Evolutionary conservation across 2,797 vertebrate species (phyloP).

Genomic region (Microchirus variegatus): DNA sequence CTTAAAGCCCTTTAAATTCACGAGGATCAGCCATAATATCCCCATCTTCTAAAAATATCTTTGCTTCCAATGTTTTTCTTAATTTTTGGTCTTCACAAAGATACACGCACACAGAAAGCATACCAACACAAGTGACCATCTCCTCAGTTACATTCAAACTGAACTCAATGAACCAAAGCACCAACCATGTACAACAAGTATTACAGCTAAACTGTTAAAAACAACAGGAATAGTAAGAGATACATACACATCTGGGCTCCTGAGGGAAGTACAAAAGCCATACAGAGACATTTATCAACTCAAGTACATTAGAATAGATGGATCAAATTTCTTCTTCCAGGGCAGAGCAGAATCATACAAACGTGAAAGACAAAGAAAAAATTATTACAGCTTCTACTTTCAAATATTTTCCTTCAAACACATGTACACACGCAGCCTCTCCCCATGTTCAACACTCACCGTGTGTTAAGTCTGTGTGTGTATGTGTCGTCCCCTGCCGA

Average conservation of each 20-base stretch:
- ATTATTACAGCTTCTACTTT: slow-evolving; percentile 17
- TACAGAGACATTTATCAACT: slow-evolving; percentile 27
- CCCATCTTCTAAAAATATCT: too few species aligned
- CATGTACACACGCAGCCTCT: background rate
- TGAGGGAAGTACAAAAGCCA: slow-evolving; percentile 11
- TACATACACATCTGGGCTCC: slow-evolving; percentile 24
- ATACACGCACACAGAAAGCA: background rate
- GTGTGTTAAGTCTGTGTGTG: slow-evolving; percentile 53
- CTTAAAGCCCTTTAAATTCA: too few species aligned
- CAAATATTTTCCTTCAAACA: slow-evolving; percentile 7
- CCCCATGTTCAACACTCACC: slow-evolving; percentile 71
- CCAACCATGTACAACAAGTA: background rate
- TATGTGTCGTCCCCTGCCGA: slow-evolving; percentile 65
- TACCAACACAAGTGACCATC: too few species aligned
- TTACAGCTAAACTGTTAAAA: slow-evolving; percentile 4
- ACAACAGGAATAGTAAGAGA: slow-evolving; percentile 13
- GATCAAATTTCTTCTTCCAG: slow-evolving; percentile 20
- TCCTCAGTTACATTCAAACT: background rate
- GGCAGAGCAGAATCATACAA: slow-evolving; percentile 10
- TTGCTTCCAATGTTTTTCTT: too few species aligned
- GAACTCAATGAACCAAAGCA: background rate
- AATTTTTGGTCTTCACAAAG: too few species aligned
- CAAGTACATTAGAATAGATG: slow-evolving; percentile 11
- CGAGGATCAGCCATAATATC: too few species aligned
- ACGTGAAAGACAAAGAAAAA: slow-evolving; percentile 1